phyloP scores from a whole-genome alignment of 1,140 invertebrate species.

The Prorops nasuta region DNA sequence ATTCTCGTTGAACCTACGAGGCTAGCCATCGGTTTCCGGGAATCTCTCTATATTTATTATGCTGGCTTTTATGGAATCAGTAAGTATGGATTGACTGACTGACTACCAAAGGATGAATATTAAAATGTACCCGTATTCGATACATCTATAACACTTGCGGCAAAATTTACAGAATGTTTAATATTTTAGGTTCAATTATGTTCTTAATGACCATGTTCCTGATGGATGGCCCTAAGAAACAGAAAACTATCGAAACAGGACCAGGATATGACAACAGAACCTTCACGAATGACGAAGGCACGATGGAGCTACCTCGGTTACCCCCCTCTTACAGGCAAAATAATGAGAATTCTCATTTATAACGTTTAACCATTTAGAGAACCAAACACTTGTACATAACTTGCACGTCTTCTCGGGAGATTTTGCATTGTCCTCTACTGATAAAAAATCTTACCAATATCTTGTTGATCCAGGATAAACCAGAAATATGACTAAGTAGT shows the following conservation, averaged over 20 bases:
- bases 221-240: slow-evolving; percentile 62
- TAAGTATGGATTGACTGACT: slow-evolving; percentile 63
- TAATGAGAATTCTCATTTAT: slow-evolving; percentile 34
- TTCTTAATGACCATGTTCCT: slow-evolving; percentile 71
- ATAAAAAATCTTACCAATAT: too few species aligned
- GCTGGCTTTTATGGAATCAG: slow-evolving; percentile 82
- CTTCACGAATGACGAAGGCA: slow-evolving; percentile 55
- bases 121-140: too few species aligned
- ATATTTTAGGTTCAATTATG: slow-evolving; percentile 71
- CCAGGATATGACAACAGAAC: slow-evolving; percentile 55
- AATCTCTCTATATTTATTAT: slow-evolving; percentile 82
- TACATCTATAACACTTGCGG: too few species aligned
- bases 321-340: too few species aligned
- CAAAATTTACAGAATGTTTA: too few species aligned
- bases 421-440: too few species aligned
- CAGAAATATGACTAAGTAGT: too few species aligned
- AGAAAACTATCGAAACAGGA: slow-evolving; percentile 17
- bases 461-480: too few species aligned
- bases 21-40: slow-evolving; percentile 75
- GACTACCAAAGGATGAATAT: too few species aligned
- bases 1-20: slow-evolving; percentile 83
- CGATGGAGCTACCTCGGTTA: slow-evolving; percentile 44
- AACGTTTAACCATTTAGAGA: too few species aligned
- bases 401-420: too few species aligned
- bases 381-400: too few species aligned